Conservation (phyloP, 2,113 vertebrate genomes). For the Psilopsiagon aymara region DNA sequence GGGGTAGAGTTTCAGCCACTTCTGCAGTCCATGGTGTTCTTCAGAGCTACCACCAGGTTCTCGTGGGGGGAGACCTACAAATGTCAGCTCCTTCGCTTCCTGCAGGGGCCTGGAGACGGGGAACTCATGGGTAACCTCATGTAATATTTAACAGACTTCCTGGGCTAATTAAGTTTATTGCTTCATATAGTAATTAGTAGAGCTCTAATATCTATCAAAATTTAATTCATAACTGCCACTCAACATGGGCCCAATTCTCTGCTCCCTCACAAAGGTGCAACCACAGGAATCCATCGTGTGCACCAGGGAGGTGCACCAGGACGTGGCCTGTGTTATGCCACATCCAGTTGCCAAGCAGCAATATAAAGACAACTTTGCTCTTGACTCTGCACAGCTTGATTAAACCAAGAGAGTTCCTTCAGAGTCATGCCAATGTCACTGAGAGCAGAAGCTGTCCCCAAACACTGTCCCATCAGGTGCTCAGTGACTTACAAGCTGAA, state of each 20-base stretch:
- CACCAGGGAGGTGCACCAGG: background rate
- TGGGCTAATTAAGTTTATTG: constrained; percentile 58
- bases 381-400: background rate
- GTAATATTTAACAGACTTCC: constrained; percentile 64
- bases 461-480: background rate
- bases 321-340: background rate
- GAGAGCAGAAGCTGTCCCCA: background rate
- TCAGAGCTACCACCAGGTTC: background rate
- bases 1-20: background rate
- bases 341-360: background rate
- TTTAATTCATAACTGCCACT: constrained; percentile 26
- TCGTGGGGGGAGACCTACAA: constrained; percentile 10
- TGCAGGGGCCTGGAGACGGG: background rate
- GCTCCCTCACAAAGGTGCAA: background rate
- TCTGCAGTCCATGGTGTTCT: background rate
- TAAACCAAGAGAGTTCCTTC: background rate
- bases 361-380: background rate
- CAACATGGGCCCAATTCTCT: background rate
- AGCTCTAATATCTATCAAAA: constrained; percentile 16
- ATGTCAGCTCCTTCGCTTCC: constrained; percentile 30
- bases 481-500: background rate
- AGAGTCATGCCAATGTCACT: background rate
- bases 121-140: constrained; percentile 27
- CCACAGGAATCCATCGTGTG: background rate
- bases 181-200: constrained; percentile 50